Base-by-base conservation (phyloP, 2,888 invertebrate species). In the Tubiluchus corallicola region DNA sequence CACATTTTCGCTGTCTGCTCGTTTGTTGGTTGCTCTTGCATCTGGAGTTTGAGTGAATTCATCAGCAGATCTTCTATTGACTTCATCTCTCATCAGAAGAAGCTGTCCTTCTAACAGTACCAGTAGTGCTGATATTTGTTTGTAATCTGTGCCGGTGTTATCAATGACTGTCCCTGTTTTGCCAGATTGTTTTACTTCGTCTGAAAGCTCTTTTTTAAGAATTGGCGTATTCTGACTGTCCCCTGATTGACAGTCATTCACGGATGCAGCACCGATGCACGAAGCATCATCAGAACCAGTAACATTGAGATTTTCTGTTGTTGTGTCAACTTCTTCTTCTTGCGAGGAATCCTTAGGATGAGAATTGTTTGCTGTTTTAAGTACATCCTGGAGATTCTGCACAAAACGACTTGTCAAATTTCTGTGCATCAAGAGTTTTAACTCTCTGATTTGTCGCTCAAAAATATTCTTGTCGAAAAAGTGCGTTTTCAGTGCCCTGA, bases 401-500 rank as follows among this genome's bases (percentile, higher is more conserved):
- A n/a, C 29, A 54, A 79, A 75, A 51, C 77, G 71, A 21, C 77
- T 74, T 20, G 76, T 75, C 40, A 73, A 73, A 49, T 74, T 74
- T 2, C 73, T 70, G 17, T 70, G 67, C 0, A 79, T 79, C 29
- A 76, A 73, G 57, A 80, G 80, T 21, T 80, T 74, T 0, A 82
- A 79, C 20, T 79, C 74, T 51, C 78, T 75, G 43, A 84, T 59
- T 2, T 84, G 65, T 39, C 77, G 78, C 29, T 55, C 52, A 13
- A 62, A 54, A 46, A 58, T 56, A 21, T 53, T 53, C 56, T 80
- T 81, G 52, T 82, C 79, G 64, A 87, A 87, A 65, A 81, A 84
- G 2, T 78, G 74, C 0, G 85, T 84, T 41, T 79, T 80, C 72
- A 87, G 77, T 45, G 83, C n/a, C n/a, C n/a, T n/a, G n/a, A n/a